phyloP scores from a whole-genome alignment of 1,140 invertebrate species.

The Melanaphis sacchari region DNA sequence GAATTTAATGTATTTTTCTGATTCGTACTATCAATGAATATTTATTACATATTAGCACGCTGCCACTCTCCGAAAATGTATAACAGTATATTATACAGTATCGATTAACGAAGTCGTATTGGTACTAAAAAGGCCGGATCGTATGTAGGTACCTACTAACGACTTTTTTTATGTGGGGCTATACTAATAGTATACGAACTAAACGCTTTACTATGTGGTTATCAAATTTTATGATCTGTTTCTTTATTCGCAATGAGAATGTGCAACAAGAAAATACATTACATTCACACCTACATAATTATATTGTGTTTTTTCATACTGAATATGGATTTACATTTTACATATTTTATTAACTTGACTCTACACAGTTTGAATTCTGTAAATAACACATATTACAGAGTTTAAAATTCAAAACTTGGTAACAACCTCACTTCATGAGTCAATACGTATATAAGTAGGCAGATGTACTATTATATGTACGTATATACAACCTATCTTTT shows the following conservation, averaged over 20 bases:
- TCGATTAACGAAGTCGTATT: neutral
- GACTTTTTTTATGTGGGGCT: no score
- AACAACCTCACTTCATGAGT: neutral
- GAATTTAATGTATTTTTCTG: neutral
- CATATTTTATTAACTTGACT: neutral
- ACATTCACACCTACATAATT: neutral
- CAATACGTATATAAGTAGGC: neutral
- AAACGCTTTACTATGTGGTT: no score
- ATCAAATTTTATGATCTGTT: no score
- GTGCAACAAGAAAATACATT: no score
- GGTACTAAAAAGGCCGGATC: no score
- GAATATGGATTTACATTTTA: neutral
- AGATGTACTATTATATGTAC: neutral
- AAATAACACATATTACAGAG: neutral
- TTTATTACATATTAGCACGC: neutral
- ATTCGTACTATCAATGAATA: neutral
- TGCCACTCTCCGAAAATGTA: neutral
- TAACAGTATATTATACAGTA: neutral
- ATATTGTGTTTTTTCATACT: neutral
- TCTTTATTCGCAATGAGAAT: no score
- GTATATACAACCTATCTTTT: neutral
- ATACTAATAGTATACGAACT: no score
- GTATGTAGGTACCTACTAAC: no score
- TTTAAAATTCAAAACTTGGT: neutral
- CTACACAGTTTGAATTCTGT: neutral